Evolutionary conservation across 2,797 vertebrate genomes (phyloP), one percentile per base, ranked within the genome.

Genomic region (Remorina albescens): DNA sequence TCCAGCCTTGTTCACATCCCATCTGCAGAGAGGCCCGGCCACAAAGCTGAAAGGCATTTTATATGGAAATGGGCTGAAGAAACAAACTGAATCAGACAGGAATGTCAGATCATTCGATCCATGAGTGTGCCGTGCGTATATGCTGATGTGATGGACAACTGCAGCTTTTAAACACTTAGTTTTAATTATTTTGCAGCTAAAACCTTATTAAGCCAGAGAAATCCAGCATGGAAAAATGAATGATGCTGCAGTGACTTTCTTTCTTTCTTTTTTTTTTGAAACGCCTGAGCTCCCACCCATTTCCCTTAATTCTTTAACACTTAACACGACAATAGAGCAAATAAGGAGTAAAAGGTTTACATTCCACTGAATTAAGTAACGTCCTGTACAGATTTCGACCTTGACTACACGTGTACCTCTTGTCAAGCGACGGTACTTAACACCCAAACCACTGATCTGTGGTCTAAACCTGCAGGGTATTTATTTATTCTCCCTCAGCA

Each of bases 281-380:
- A 64, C 42, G 74, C 36, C 81, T 71, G 63, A 80, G 57, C 66
- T 83, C 74, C 88, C 91, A 91, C 92, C 90, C 90, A 88, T 88
- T 93, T 94, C 92, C 93, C 81, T 66, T 86, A 41, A 93, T 94
- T 94, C 92, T 93, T 86, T 81, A 76, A 84, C 63, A 76, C 83
- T 74, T 85, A 66, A 71, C 71, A 68, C 32, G 49, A 76, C 77
- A 56, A 76, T 71, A 58, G 44, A 60, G 74, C 0, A 23, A 80
- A 71, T 72, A 73, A 79, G 46, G 57, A 80, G 65, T 74, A 46
- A 82, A 81, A 70, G 60, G 56, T 54, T 64, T 78, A 59, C 81
- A 85, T 91, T 90, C 87, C 82, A 69, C 34, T 85, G 79, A 83
- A 72, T 71, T 25, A 82, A 83, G 76, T 83, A 86, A 91, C 69